Percentiles rank a stretch among this genome's conserved stretches.
Conservation (phyloP, 2,888 invertebrate genomes). For the Noctua comes region DNA sequence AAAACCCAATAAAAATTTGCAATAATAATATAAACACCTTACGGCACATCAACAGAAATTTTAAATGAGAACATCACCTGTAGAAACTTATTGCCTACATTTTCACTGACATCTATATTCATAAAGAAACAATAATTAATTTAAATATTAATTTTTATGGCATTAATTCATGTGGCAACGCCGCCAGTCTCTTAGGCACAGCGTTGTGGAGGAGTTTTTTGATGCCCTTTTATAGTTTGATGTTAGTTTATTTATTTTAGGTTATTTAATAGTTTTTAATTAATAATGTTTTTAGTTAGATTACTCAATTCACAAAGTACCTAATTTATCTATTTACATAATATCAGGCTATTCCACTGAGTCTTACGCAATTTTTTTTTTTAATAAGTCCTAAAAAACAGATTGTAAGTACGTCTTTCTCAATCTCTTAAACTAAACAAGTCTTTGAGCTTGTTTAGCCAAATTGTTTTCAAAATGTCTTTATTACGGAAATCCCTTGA, state of each 20-base stretch:
- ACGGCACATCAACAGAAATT: not conserved
- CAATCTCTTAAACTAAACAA: constrained; percentile 32
- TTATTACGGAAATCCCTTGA: constrained; percentile 47
- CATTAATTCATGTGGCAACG: no score
- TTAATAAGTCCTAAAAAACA: not conserved
- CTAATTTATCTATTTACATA: constrained; percentile 17
- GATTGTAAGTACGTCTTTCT: constrained; percentile 19
- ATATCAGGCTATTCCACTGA: constrained; percentile 2
- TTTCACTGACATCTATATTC: not conserved
- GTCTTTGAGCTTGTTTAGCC: constrained; percentile 34
- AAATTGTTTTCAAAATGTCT: constrained; percentile 50
- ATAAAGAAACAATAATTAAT: no score
- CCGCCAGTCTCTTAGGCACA: no score
- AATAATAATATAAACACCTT: no score
- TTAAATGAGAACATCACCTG: not conserved
- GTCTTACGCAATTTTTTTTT: not conserved
- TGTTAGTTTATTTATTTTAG: no score
- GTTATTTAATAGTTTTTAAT: no score
- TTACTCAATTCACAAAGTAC: constrained; percentile 1
- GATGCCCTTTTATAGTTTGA: no score
- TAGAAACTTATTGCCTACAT: not conserved
- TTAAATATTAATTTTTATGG: no score
- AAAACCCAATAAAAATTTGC: no score
- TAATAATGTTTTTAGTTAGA: no score
- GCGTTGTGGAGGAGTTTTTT: no score